These are phyloP conservation scores for Calliphora vomitoria DNA, from an alignment of 2,888 invertebrate species.

Conservation along the genomic window DNA sequence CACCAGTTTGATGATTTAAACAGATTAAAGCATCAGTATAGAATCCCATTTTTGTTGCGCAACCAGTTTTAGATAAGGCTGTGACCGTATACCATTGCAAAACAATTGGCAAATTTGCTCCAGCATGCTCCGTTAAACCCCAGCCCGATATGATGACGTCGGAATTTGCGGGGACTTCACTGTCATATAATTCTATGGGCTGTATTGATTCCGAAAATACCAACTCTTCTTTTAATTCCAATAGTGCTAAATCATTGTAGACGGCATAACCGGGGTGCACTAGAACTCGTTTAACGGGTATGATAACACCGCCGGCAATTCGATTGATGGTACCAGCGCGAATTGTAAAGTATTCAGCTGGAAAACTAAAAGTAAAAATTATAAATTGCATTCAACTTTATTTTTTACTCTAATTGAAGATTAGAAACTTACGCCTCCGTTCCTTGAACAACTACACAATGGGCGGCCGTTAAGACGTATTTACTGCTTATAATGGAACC, in stretches of 20 bases:
- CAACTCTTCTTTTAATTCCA: slow-evolving; percentile 76
- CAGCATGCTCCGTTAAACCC: slow-evolving; percentile 75
- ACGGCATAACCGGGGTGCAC: slow-evolving; percentile 74
- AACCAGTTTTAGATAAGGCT: slow-evolving; percentile 64
- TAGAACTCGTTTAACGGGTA: slow-evolving; percentile 75
- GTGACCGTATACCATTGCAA: slow-evolving; percentile 67
- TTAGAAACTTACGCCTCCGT: slow-evolving; percentile 51
- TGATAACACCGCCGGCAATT: slow-evolving; percentile 77
- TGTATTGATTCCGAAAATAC: slow-evolving; percentile 73
- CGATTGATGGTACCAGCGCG: slow-evolving; percentile 79
- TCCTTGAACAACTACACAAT: slow-evolving; percentile 75
- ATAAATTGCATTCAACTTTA: neutral
- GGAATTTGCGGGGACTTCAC: slow-evolving; percentile 75
- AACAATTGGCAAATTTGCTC: slow-evolving; percentile 66
- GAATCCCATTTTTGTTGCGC: slow-evolving; percentile 59
- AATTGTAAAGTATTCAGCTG: slow-evolving; percentile 76
- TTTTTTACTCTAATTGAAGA: neutral
- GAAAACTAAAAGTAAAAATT: slow-evolving; percentile 60
- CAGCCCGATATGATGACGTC: slow-evolving; percentile 77
- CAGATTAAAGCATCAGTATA: slow-evolving; percentile 71
- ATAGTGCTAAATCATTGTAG: slow-evolving; percentile 76
- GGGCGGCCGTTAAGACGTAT: slow-evolving; percentile 77
- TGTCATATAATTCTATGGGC: slow-evolving; percentile 70
- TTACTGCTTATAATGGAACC: slow-evolving; percentile 76
- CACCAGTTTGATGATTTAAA: slow-evolving; percentile 62